Base-by-base conservation (phyloP, 2,888 invertebrate species). In the Carcina quercana region DNA sequence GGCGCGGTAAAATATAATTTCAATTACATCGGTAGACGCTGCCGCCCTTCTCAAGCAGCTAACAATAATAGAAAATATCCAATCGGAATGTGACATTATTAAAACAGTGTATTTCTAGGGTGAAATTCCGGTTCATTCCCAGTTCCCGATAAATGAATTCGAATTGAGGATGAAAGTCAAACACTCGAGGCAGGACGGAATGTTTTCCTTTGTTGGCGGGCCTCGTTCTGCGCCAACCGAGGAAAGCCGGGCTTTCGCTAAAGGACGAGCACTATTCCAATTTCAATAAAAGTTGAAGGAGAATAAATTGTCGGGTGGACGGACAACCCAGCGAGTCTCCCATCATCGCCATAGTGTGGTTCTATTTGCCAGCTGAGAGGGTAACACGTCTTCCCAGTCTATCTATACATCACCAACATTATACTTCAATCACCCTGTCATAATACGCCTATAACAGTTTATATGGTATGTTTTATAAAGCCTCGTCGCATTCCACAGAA, bases 211-310 rank as follows among this genome's bases (percentile, higher is more conserved):
- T 38, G 44, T 34, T 36, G 35, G 26, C n/a, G 30, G 42, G 44
- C 51, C 50, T 49, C 45, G 51, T 43, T 50, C 42, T 42, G 38
- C 34, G 37, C 39, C 36, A 36, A 40, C 13, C 38, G 35, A 35
- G 44, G 43, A 45, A 24, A 37, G 34, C 35, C 28, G 24, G 28
- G 19, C 27, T n/a, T 25, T 24, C 8, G 24, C 39, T n/a, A n/a
- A 43, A 34, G 40, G 41, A 45, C 59, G 55, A 59, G 54, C 44
- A 54, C 58, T 50, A 63, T 71, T 68, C 63, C 59, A 64, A 68
- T 69, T 73, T 74, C 70, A 76, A 75, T 76, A 73, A 72, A 72
- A 70, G 52, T 70, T 63, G 59, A 69, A 67, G 68, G 69, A 67
- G 63, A 71, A 70, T 66, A 73, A 71, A 69, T 66, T 59, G 56